Evolutionary conservation across 2,797 vertebrate species (phyloP), one percentile per base, ranked within the genome.

Genomic region (Acropternis orthonyx): DNA sequence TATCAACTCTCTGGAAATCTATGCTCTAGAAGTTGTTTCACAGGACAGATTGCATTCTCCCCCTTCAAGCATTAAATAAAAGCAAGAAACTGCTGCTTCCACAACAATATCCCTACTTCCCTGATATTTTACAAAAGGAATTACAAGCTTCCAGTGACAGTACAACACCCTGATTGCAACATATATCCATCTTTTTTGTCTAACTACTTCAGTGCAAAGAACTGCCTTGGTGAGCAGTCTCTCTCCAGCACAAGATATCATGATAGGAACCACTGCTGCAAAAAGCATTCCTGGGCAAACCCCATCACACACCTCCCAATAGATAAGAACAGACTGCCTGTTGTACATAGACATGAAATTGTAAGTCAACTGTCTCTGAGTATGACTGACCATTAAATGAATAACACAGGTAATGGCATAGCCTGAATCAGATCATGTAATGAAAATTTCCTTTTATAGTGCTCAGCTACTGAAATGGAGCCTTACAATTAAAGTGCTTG

Each of bases 351-450:
- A 63, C 28, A 12, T 6, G 32, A 41, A 39, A 74, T 19, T 6
- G 1, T 4, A 43, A 36, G 7, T 20, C 58, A 68, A 4, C 36
- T 5, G 22, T 24, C 26, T 27, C 55, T 48, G 26, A 8, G 54
- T 43, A 30, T 15, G 39, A 58, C 67, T 41, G 58, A 85, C 22
- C 78, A 58, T 27, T 30, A 24, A 83, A 30, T 7, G 9, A 95
- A 65, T 54, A 20, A n/a, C 13, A 21, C 6, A 51, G 43, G 8
- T 28, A 69, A 44, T 15, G 26, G 14, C 2, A 0, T 0, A 54
- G 46, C 0, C 0, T 0, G n/a, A 66, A 59, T 32, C 72, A 59
- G 39, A 44, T 16, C 49, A 28, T 1, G 10, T 1, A 41, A 56
- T 18, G 32, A 86, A 76, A 87, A 55, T 14, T 24, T 19, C 51